phyloP scores from a whole-genome alignment of 1,140 invertebrate species.

The Solenopsis fugax region DNA sequence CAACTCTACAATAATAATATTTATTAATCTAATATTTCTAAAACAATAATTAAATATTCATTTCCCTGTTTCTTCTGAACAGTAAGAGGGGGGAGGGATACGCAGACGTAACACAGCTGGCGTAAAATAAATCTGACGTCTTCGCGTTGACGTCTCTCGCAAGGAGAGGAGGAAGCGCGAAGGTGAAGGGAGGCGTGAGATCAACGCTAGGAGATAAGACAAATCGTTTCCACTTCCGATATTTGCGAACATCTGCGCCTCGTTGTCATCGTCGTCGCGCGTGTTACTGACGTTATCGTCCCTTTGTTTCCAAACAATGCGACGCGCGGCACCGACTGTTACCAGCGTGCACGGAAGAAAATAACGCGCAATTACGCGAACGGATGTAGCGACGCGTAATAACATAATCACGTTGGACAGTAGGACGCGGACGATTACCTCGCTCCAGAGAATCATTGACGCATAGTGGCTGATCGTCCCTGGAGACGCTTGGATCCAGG shows the following conservation, averaged over 20 bases:
- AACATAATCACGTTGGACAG: neutral
- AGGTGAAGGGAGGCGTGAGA: neutral
- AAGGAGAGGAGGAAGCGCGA: no score
- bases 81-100: neutral
- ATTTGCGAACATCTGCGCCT: neutral
- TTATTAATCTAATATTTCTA: constrained; percentile 7
- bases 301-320: constrained; percentile 70
- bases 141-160: constrained; percentile 3
- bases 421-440: constrained; percentile 66
- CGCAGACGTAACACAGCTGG: neutral
- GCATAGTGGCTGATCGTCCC: constrained; percentile 81
- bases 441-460: constrained; percentile 80
- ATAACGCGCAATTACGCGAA: constrained; percentile 7
- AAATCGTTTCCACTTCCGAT: constrained; percentile 7
- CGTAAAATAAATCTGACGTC: constrained; percentile 1
- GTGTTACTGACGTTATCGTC: neutral
- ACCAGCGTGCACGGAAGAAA: neutral
- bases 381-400: neutral
- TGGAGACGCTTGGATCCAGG: constrained; percentile 79
- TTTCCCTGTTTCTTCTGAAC: neutral
- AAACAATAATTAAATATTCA: neutral
- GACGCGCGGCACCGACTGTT: neutral
- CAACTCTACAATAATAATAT: neutral
- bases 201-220: neutral
- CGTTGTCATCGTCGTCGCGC: neutral